Conservation (phyloP, 2,888 invertebrate species). For the Deilephila porcellus region DNA sequence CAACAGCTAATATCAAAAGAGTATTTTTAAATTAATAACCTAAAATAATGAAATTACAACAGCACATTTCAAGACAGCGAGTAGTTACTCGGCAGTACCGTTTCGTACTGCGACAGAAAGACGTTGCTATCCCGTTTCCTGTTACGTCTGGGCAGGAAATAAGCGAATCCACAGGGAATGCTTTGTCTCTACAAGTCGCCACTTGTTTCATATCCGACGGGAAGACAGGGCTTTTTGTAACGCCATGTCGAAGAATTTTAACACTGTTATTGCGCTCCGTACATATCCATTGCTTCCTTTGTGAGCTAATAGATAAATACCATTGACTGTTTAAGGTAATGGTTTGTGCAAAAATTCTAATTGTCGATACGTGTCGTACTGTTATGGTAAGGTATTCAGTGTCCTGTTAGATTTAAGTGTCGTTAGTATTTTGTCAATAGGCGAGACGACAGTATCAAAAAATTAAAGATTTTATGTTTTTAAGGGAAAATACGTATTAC, state of each 20-base stretch:
- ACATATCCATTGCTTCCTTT: too few relatives aligned
- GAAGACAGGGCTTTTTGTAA: slow-evolving; percentile 44
- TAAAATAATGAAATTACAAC: not conserved
- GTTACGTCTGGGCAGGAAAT: slow-evolving; percentile 78
- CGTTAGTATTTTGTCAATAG: not conserved
- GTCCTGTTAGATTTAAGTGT: not conserved
- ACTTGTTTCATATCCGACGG: slow-evolving; percentile 42
- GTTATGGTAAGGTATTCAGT: not conserved
- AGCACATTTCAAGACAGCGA: not conserved
- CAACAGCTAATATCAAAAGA: too few relatives aligned
- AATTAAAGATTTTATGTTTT: too few relatives aligned
- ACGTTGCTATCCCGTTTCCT: slow-evolving; percentile 63
- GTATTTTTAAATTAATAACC: not conserved
- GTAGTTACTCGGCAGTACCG: slow-evolving; percentile 14
- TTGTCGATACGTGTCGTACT: not conserved
- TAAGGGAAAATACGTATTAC: too few relatives aligned
- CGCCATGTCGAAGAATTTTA: not conserved
- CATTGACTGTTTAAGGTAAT: not conserved
- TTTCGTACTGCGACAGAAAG: slow-evolving; percentile 47
- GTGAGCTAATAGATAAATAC: slow-evolving; percentile 7
- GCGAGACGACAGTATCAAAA: too few relatives aligned
- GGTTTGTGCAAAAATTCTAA: not conserved
- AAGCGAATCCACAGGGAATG: slow-evolving; percentile 65
- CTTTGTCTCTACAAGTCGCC: slow-evolving; percentile 61
- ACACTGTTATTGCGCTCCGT: not conserved